Percentiles rank a stretch among this genome's conserved stretches.
Conservation (phyloP, 2,113 vertebrate genomes). For the Rhegmatorhina hoffmannsi region DNA sequence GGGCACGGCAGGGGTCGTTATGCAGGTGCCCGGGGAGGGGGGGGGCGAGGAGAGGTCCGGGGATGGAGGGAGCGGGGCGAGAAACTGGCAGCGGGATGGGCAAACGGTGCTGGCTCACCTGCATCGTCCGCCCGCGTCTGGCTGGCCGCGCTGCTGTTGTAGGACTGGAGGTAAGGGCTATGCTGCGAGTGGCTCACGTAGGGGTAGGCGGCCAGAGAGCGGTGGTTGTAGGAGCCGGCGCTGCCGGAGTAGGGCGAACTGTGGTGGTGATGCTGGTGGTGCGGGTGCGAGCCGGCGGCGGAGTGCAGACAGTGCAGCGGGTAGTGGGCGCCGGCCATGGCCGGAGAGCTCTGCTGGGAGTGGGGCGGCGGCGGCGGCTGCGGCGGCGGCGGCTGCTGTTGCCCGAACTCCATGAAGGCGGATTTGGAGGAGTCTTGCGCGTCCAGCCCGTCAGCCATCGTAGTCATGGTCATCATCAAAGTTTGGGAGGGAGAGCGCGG, state of each 20-base stretch:
- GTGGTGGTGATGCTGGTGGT: slow-evolving; percentile 90
- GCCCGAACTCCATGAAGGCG: slow-evolving; percentile 98
- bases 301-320: slow-evolving; percentile 96
- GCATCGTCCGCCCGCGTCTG: slow-evolving; percentile 93
- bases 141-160: slow-evolving; percentile 87
- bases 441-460: slow-evolving; percentile 99
- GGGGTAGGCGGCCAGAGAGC: slow-evolving; percentile 91
- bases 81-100: slow-evolving; percentile 16
- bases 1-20: not conserved
- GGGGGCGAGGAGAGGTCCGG: not conserved
- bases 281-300: slow-evolving; percentile 86
- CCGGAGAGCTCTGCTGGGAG: slow-evolving; percentile 83
- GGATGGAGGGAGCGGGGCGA: not conserved
- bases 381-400: slow-evolving; percentile 89
- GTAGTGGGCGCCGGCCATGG: slow-evolving; percentile 93
- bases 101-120: slow-evolving; percentile 85
- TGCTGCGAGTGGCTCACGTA: slow-evolving; percentile 97
- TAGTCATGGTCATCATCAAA: slow-evolving; percentile 99
- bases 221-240: slow-evolving; percentile 92
- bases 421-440: slow-evolving; percentile 99
- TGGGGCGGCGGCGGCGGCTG: slow-evolving; percentile 86
- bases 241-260: slow-evolving; percentile 87
- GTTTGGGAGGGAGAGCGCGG: slow-evolving; percentile 90
- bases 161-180: slow-evolving; percentile 96
- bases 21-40: not conserved